These are phyloP conservation scores for Odontocerum albicorne DNA, from an alignment of 2,888 invertebrate genomes.

Conservation along the genomic window DNA sequence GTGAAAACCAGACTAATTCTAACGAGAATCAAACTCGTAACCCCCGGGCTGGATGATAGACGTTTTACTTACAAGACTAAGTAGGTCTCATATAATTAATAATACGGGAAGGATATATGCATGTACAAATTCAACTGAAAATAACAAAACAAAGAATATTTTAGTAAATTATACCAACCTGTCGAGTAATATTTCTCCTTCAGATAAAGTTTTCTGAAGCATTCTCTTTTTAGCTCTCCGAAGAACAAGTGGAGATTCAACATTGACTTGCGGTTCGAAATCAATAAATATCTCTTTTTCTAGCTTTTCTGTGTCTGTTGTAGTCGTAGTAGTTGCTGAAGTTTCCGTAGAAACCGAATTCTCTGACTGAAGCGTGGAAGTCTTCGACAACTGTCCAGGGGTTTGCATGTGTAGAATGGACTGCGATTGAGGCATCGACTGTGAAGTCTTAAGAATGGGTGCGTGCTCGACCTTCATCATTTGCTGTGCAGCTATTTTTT, in stretches of 20 bases:
- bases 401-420: slow-evolving; percentile 48
- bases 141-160: too few relatives aligned
- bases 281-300: slow-evolving; percentile 85
- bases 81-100: too few relatives aligned
- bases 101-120: too few relatives aligned
- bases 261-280: slow-evolving; percentile 75
- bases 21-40: too few relatives aligned
- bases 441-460: slow-evolving; percentile 38
- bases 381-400: slow-evolving; percentile 49
- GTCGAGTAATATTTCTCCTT: slow-evolving; percentile 74
- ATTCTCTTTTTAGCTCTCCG: slow-evolving; percentile 55
- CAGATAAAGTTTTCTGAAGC: slow-evolving; percentile 77
- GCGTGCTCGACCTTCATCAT: slow-evolving; percentile 35
- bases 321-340: slow-evolving; percentile 48
- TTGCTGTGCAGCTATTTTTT: slow-evolving; percentile 55
- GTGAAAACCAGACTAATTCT: too few relatives aligned
- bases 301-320: slow-evolving; percentile 60
- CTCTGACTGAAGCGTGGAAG: slow-evolving; percentile 57
- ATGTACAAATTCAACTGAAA: too few relatives aligned
- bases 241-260: slow-evolving; percentile 65
- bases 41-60: too few relatives aligned
- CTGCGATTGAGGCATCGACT: slow-evolving; percentile 42
- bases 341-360: slow-evolving; percentile 57
- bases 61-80: too few relatives aligned
- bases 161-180: slow-evolving; percentile 44